Percentiles rank a stretch among this genome's conserved stretches.
These are phyloP conservation scores for Asobara japonica DNA, from an alignment of 1,140 invertebrate genomes.

Conservation along the genomic window DNA sequence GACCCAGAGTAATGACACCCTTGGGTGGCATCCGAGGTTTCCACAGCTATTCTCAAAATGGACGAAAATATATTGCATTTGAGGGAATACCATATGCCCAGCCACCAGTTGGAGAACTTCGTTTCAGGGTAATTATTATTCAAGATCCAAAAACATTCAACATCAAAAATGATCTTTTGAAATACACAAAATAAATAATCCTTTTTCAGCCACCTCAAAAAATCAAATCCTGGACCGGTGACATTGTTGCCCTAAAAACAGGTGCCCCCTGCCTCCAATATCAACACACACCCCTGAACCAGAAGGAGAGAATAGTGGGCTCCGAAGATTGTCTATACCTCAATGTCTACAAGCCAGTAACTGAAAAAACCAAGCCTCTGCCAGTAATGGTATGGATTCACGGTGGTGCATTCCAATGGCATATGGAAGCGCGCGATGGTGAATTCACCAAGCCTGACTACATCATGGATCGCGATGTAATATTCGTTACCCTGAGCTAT, in stretches of 20 bases:
- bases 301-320: conserved; percentile 49
- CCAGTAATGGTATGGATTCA: conserved; percentile 61
- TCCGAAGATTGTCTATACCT: conserved; percentile 71
- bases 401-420: conserved; percentile 61
- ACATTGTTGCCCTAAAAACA: conserved; percentile 57
- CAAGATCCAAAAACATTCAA: too few species aligned
- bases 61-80: conserved; percentile 66
- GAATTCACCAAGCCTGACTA: conserved; percentile 63
- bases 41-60: conserved; percentile 53
- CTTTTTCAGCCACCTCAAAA: conserved; percentile 57
- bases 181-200: conserved; percentile 55
- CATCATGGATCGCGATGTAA: conserved; percentile 71
- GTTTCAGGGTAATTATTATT: conserved; percentile 67
- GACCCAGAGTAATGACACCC: conserved; percentile 50
- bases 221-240: conserved; percentile 58
- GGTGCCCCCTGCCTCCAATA: conserved; percentile 61
- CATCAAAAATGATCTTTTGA: too few species aligned
- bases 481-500: conserved; percentile 75
- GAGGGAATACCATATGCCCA: conserved; percentile 72
- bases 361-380: conserved; percentile 32
- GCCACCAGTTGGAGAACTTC: conserved; percentile 68
- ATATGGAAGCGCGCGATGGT: conserved; percentile 55
- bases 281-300: conserved; percentile 40
- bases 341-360: conserved; percentile 69
- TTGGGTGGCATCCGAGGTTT: conserved; percentile 54